Conservation (phyloP, 1,140 invertebrate species). For the Laupala kohalensis region DNA sequence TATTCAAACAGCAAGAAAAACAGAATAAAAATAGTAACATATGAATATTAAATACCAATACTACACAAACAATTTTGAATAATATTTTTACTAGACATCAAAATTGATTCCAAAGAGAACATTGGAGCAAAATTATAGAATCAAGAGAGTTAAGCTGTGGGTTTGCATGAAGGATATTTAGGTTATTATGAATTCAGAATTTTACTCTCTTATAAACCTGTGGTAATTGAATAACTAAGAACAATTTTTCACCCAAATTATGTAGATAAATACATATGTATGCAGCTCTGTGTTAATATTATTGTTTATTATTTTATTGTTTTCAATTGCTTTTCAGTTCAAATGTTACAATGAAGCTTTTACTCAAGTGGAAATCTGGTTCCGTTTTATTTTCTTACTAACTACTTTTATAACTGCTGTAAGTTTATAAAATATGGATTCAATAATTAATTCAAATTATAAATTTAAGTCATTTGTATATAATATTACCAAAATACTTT, state of each 20-base stretch:
- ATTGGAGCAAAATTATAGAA: too few species aligned
- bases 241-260: background rate
- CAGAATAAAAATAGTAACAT: too few species aligned
- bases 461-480: background rate
- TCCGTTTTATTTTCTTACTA: slow-evolving; percentile 82
- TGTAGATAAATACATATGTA: too few species aligned
- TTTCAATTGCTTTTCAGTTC: slow-evolving; percentile 54
- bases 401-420: slow-evolving; percentile 78
- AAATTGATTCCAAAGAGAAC: too few species aligned
- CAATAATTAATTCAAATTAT: background rate
- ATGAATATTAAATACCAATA: too few species aligned
- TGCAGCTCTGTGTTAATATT: too few species aligned
- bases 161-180: background rate
- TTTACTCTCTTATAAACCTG: too few species aligned
- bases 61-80: too few species aligned
- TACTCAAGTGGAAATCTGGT: slow-evolving; percentile 94
- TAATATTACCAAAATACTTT: slow-evolving; percentile 22
- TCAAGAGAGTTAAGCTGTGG: too few species aligned
- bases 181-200: background rate
- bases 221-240: background rate
- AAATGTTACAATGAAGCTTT: slow-evolving; percentile 91
- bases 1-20: too few species aligned
- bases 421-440: slow-evolving; percentile 28
- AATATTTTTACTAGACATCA: too few species aligned
- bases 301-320: background rate